These are phyloP conservation scores for Oreochromis grahami DNA, from an alignment of 2,797 vertebrate genomes.

Conservation along the genomic window DNA sequence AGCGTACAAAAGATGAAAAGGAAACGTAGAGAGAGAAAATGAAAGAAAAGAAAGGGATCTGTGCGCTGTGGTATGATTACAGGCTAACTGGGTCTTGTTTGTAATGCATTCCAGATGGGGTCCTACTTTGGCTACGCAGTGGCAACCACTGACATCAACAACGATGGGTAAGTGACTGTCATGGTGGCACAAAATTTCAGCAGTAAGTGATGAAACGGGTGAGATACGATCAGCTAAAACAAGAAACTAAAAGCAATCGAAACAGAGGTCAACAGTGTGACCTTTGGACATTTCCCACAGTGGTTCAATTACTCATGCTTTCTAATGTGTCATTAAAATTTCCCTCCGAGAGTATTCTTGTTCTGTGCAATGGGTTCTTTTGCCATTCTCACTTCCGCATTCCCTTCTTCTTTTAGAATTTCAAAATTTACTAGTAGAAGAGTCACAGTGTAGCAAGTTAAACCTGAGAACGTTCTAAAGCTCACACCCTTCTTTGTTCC, in stretches of 20 bases:
- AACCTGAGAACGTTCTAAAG: neutral
- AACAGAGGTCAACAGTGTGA: neutral
- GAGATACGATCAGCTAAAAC: neutral
- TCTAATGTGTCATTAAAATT: neutral
- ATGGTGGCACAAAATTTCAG: neutral
- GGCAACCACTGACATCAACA: constrained; percentile 82
- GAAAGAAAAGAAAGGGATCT: constrained; percentile 44
- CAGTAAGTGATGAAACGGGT: neutral
- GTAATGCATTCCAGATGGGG: constrained; percentile 84
- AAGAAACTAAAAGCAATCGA: neutral
- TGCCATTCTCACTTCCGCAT: constrained; percentile 4
- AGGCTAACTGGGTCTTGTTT: constrained; percentile 54
- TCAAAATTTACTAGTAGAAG: neutral
- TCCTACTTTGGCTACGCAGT: constrained; percentile 89
- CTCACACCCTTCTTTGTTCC: neutral
- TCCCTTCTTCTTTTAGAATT: neutral
- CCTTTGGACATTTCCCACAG: neutral
- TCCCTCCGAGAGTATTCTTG: neutral
- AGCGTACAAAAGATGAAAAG: constrained; percentile 17
- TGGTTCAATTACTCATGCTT: neutral
- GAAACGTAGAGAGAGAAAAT: constrained; percentile 20
- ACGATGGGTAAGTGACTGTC: constrained; percentile 81
- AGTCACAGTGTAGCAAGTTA: neutral
- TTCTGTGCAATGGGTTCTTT: neutral
- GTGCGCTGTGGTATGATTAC: constrained; percentile 50